phyloP scores from a whole-genome alignment of 2,113 vertebrate genomes.

The Limanda limanda region DNA sequence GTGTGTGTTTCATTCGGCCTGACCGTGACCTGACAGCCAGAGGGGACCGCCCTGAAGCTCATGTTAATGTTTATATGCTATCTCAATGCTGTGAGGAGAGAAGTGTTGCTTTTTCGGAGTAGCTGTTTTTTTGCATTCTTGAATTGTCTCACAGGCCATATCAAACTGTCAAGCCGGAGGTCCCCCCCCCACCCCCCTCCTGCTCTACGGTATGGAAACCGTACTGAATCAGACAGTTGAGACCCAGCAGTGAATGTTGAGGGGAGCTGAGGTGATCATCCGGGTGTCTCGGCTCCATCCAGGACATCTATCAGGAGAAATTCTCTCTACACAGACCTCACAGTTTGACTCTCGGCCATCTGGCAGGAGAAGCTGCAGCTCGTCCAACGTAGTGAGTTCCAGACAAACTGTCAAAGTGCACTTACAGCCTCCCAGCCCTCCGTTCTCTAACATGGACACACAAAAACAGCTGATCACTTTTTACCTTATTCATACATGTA shows the following conservation, averaged over 20 bases:
- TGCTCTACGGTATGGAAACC: not conserved
- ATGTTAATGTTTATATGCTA: not conserved
- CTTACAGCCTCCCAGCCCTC: too few relatives aligned
- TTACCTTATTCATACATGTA: too few relatives aligned
- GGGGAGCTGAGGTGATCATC: not conserved
- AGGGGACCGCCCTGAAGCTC: not conserved
- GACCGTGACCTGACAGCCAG: not conserved
- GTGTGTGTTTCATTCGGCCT: not conserved
- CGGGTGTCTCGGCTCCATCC: not conserved
- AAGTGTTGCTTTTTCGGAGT: too few relatives aligned
- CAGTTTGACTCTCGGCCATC: not conserved
- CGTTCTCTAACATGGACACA: too few relatives aligned
- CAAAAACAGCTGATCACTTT: too few relatives aligned
- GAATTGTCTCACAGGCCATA: not conserved
- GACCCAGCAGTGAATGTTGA: not conserved
- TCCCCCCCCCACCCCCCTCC: too few relatives aligned
- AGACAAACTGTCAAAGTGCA: not conserved
- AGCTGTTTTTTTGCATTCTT: not conserved
- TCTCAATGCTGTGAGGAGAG: not conserved
- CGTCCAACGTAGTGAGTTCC: not conserved
- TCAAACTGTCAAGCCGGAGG: too few relatives aligned
- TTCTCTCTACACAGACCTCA: not conserved
- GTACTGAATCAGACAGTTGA: not conserved
- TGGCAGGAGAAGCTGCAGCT: not conserved
- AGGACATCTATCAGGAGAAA: constrained; percentile 1